Conservation (phyloP, 2,797 vertebrate species). For the Geotrypetes seraphini region DNA sequence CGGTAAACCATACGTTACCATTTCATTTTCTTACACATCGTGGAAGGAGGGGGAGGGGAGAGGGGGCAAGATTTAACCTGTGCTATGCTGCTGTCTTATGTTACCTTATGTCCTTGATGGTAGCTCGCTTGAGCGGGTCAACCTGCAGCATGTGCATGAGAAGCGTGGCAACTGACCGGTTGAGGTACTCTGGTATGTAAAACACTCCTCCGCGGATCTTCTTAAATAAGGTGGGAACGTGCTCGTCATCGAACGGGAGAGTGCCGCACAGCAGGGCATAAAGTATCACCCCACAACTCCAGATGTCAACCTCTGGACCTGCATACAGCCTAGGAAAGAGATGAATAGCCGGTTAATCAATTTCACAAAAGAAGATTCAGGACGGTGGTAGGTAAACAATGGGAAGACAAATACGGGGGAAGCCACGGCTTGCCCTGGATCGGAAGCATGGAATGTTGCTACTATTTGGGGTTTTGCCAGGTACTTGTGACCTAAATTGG, state of each 20-base stretch:
- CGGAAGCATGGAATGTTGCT: too few relatives aligned
- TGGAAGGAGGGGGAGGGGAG: too few relatives aligned
- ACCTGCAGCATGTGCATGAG: constrained; percentile 96
- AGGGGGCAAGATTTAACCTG: too few relatives aligned
- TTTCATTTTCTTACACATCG: too few relatives aligned
- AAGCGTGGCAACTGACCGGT: constrained; percentile 80
- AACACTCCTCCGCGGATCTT: constrained; percentile 97
- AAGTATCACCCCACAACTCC: constrained; percentile 94
- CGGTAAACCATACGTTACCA: too few relatives aligned
- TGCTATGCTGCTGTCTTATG: too few relatives aligned
- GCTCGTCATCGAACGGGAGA: constrained; percentile 94
- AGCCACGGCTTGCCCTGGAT: too few relatives aligned
- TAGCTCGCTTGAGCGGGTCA: constrained; percentile 90
- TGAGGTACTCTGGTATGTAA: constrained; percentile 94
- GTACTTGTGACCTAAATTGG: too few relatives aligned
- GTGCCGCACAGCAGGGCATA: constrained; percentile 94
- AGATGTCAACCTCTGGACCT: constrained; percentile 95
- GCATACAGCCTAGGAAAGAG: constrained; percentile 71
- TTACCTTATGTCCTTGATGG: constrained; percentile 97
- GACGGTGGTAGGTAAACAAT: too few relatives aligned
- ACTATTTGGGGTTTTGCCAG: too few relatives aligned
- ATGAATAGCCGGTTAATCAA: background rate
- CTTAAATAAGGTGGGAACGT: constrained; percentile 93
- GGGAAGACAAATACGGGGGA: too few relatives aligned
- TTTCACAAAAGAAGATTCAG: too few relatives aligned